Evolutionary conservation across 2,797 vertebrate species (phyloP).

Genomic region (Hylomyscus alleni): DNA sequence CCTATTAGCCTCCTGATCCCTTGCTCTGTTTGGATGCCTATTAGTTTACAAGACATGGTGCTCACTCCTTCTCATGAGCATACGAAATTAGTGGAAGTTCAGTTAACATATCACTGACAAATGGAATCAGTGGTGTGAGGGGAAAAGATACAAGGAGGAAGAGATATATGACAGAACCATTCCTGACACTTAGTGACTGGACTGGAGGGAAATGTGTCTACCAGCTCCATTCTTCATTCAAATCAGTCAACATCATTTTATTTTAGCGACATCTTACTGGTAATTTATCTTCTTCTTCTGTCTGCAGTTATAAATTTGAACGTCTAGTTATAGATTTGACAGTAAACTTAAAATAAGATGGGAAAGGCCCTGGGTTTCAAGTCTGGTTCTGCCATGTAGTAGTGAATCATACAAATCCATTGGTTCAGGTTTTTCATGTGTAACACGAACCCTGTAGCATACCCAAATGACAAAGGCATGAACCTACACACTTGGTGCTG

Average conservation of each 20-base stretch:
- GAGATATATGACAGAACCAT: not conserved
- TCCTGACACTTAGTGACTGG: not conserved
- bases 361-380: not conserved
- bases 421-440: not conserved
- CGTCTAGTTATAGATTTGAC: not conserved
- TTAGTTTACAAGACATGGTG: constrained; percentile 59
- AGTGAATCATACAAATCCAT: not conserved
- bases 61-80: constrained; percentile 22
- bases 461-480: not conserved
- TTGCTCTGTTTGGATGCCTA: constrained; percentile 55
- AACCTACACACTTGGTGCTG: not conserved
- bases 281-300: not conserved
- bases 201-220: not conserved
- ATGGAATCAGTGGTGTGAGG: not conserved
- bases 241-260: not conserved
- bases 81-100: constrained; percentile 25
- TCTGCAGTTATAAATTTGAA: constrained; percentile 3
- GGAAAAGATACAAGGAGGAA: not conserved
- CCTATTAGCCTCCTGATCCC: constrained; percentile 66
- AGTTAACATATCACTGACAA: not conserved
- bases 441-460: not conserved
- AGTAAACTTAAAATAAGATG: not conserved
- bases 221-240: not conserved
- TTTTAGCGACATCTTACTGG: not conserved
- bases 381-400: not conserved